Percentiles rank a stretch among this genome's conserved stretches.
These are phyloP conservation scores for Parazoanthus swiftii DNA, from an alignment of 92 coral and sea anemone species.

Conservation along the genomic window DNA sequence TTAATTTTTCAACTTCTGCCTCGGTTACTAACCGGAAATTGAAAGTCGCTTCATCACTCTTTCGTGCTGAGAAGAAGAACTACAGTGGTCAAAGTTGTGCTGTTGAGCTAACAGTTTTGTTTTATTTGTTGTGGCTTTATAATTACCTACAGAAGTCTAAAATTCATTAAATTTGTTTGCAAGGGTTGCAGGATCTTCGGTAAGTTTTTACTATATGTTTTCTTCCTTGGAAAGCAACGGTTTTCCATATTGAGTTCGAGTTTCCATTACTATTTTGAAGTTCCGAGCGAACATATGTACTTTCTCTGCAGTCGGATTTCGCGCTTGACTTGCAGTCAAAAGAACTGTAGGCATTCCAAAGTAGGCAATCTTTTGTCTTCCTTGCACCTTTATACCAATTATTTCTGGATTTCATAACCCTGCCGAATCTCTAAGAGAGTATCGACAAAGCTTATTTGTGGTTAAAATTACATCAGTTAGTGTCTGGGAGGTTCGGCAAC, in stretches of 20 bases:
- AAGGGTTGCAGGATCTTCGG: background rate
- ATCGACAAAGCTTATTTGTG: conserved; percentile 5
- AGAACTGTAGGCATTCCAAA: conserved; percentile 38
- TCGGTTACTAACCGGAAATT: too few relatives aligned
- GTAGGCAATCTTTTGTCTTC: conserved; percentile 48
- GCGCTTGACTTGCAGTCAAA: conserved; percentile 23
- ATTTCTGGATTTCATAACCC: conserved; percentile 42
- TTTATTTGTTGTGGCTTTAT: too few relatives aligned
- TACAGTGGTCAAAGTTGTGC: too few relatives aligned
- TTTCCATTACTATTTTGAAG: background rate
- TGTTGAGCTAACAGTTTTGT: too few relatives aligned
- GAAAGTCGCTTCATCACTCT: too few relatives aligned
- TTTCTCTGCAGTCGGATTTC: conserved; percentile 28
- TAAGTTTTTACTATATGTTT: background rate
- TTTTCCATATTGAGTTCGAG: too few relatives aligned
- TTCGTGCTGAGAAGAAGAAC: too few relatives aligned
- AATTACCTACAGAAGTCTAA: too few relatives aligned
- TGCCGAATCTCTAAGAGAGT: conserved; percentile 36
- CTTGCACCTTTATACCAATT: background rate
- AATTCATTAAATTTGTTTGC: background rate
- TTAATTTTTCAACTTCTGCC: too few relatives aligned
- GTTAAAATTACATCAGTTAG: conserved; percentile 32
- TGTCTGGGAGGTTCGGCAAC: conserved; percentile 12
- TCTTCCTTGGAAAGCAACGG: background rate
- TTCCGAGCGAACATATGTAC: background rate